Base-by-base conservation (phyloP, 2,113 vertebrate species). In the Paraplagusia blochii region DNA sequence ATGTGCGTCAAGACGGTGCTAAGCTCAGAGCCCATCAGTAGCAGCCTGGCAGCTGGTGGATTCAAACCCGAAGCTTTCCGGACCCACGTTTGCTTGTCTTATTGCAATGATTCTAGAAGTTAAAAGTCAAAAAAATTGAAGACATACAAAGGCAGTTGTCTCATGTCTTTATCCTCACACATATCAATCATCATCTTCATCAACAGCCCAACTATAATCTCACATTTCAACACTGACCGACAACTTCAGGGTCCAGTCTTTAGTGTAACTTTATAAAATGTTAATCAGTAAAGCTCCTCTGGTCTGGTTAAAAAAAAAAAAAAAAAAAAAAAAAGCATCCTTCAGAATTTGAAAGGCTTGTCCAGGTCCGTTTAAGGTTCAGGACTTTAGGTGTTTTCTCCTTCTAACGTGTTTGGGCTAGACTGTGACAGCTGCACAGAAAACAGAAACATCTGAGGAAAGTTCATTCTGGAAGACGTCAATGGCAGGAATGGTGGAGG, bases 391-490 rank as follows among this genome's bases (percentile, higher is more conserved):
- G 35, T 5, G 1, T 14, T 14, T 17, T 8, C 5, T 16, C 14
- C 13, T 15, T 9, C 44, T 9, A 11, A 19, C 33, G 12, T 14
- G 47, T 18, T 35, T 10, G 15, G n/a, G 44, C 43, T 45, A 16
- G 29, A 57, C 52, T 47, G 22, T 13, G 18, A 45, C 1, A 44
- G 52, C 52, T 48, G 13, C 19, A 49, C 29, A 16, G 34, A 52
- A n/a, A 42, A 40, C 36, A 53, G 22, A 39, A 2, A 19, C 0
- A 5, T 42, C 34, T 33, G 36, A 59, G 7, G 22, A 35, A 35
- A 8, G 43, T 9, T 53, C 22, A 35, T 53, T 50, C 53, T 59
- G 71, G 71, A 74, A 74, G 71, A 74, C 14, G 14, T 17, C 15
- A 8, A 34, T 10, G 34, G 16, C 29, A 35, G 44, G 47, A 14